Base-by-base conservation (phyloP, 2,113 vertebrate genomes). In the Macrotus californicus region DNA sequence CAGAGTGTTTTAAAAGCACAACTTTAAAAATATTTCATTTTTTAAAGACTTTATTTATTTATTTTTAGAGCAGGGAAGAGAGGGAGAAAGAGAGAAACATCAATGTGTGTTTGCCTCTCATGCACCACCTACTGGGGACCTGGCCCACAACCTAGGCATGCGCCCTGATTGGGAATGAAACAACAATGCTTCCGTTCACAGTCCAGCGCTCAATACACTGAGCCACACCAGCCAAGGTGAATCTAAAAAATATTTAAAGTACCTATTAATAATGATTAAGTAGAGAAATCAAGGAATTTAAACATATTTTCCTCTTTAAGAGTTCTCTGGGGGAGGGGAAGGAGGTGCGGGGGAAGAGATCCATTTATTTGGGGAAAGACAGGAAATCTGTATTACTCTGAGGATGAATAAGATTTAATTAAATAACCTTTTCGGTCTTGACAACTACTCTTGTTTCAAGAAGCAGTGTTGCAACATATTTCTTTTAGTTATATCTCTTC, bases 331-430 rank as follows among this genome's bases (percentile, higher is more conserved):
- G 21, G 22, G 19, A 21, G 54, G 54, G 24, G 22, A 34, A 18
- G 31, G 22, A 34, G 24, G 31, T 34, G 8, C 22, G 13, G 18
- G 16, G 43, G 6, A 36, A 5, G 6, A 52, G 13, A 83, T n/a
- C 43, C 3, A 79, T 59, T 76, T 88, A 93, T 82, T 85, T 56
- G 52, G 39, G 19, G 16, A 52, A 13, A 6, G n/a, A 76, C 3
- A 3, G 2, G 6, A 92, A 75, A 61, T 85, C 34, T 43, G 24
- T 73, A 93, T 56, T 70, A 76, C 24, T 86, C 43, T 87, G 8
- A 26, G 26, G 19, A 87, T 61, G 15, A 84, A 15, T 84, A 96
- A 46, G 14, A 88, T 54, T 89, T 86, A 97, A 82, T 69, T 21
- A 93, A 84, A 88, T 75, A 75, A 64, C 1, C 2, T 94, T 94